Conservation (phyloP, 2,888 invertebrate species). For the Rhynchonema sp. region DNA sequence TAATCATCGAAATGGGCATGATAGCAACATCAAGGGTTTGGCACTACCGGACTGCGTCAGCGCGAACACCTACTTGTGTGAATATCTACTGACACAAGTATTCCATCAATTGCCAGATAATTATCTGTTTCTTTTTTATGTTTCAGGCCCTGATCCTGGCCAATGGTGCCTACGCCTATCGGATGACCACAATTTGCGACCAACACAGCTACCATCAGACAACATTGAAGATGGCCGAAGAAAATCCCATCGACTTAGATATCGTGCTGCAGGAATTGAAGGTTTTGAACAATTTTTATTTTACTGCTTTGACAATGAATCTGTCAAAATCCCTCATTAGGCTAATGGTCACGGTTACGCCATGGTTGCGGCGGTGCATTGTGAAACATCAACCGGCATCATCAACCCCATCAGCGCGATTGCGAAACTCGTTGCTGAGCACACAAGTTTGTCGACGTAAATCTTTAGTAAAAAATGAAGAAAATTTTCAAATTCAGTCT, state of each 20-base stretch:
- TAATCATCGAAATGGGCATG: too few relatives aligned
- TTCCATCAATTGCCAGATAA: too few relatives aligned
- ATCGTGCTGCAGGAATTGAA: slow-evolving; percentile 17
- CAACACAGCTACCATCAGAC: slow-evolving; percentile 24
- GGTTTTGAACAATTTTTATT: slow-evolving; percentile 3
- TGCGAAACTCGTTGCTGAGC: slow-evolving; percentile 25
- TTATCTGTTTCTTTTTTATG: too few relatives aligned
- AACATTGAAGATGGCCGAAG: slow-evolving; percentile 28
- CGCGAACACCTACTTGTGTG: too few relatives aligned
- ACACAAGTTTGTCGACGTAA: slow-evolving; percentile 2
- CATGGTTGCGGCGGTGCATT: slow-evolving; percentile 33
- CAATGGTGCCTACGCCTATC: slow-evolving; percentile 35
- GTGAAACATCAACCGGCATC: slow-evolving; percentile 35
- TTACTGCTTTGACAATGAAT: too few relatives aligned
- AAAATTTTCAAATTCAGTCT: too few relatives aligned
- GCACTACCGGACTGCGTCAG: too few relatives aligned
- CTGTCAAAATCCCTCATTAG: neutral
- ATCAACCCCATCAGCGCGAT: slow-evolving; percentile 32
- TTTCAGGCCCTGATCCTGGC: slow-evolving; percentile 32
- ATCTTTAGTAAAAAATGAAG: too few relatives aligned
- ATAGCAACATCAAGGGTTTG: too few relatives aligned
- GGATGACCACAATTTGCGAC: slow-evolving; percentile 32
- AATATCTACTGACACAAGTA: too few relatives aligned
- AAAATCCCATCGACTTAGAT: slow-evolving; percentile 20
- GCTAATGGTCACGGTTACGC: slow-evolving; percentile 21